A percentile compares a stretch with the other conserved stretches of the same genome.
phyloP scores from a whole-genome alignment of 1,140 invertebrate genomes.

The Penaeus vannamei region DNA sequence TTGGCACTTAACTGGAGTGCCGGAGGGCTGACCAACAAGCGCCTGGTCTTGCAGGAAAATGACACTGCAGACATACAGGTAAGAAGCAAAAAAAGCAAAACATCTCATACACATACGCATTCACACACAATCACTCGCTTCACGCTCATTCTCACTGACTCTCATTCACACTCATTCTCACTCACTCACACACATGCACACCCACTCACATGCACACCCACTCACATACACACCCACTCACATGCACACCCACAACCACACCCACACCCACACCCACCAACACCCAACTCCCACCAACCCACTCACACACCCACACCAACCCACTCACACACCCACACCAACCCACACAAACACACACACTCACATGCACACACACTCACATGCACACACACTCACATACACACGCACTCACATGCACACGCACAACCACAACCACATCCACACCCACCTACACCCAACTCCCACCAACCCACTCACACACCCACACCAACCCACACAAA shows the following conservation, averaged over 20 bases:
- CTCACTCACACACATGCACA: not conserved
- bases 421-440: too few relatives aligned
- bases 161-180: not conserved
- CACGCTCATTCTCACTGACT: too few relatives aligned
- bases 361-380: not conserved
- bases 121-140: too few relatives aligned
- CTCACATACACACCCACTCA: not conserved
- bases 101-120: not conserved
- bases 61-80: conserved; percentile 78
- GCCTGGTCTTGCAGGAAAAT: conserved; percentile 78
- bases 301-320: too few relatives aligned
- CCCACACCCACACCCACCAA: too few relatives aligned
- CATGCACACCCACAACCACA: too few relatives aligned
- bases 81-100: conserved; percentile 65
- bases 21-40: conserved; percentile 71
- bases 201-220: not conserved
- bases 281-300: too few relatives aligned
- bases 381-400: not conserved
- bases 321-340: too few relatives aligned
- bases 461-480: too few relatives aligned
- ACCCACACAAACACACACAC: not conserved
- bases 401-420: not conserved
- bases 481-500: too few relatives aligned
- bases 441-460: too few relatives aligned
- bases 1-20: conserved; percentile 73